Evolutionary conservation across 2,797 vertebrate genomes (phyloP), one percentile per base, ranked within the genome.

Genomic region (Siniperca scherzeri): DNA sequence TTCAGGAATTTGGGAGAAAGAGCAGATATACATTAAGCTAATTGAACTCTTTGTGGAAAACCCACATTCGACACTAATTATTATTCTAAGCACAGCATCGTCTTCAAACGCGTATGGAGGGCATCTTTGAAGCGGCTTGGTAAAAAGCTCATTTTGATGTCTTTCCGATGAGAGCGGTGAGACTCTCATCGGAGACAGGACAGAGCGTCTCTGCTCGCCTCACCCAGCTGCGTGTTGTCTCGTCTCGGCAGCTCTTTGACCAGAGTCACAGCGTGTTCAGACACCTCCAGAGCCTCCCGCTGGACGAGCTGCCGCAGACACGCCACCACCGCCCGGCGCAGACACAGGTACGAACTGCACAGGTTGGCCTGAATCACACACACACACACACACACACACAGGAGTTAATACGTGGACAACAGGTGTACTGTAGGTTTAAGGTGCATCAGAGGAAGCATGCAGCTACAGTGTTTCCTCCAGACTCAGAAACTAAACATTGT

Each of bases 261-360:
- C 82, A 98, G 92, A 12, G 92, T 90, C 81, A 97, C 94, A 1
- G 97, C 98, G 56, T 97, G 95, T 82, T 97, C 96, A 5, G 96
- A 97, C 12, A 98, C 97, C 90, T 98, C 96, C 74, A 95, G 91
- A 19, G 97, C 97, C 90, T 97, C 98, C 74, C 96, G 95, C 91
- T 98, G 98, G 22, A 97, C 97, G 50, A 99, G 96, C 40, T 99
- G 98, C 79, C 94, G 93, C 88, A 99, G 94, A 88, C 98, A 99
- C 46, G 97, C 96, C 77, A 98, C 94, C 62, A 96, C 98, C 0
- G 97, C 96, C 22, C 96, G 96, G 52, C 98, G 96, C 86, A 99
- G 77, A 50, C 96, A 75, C 70, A 98, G 92, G 90, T 97, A 97
- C 0, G 97, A 96, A 87, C 97, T 98, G 89, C 96, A 97, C 80